Conservation (phyloP, 2,888 invertebrate genomes). For the Himalopsyche tibetana region DNA sequence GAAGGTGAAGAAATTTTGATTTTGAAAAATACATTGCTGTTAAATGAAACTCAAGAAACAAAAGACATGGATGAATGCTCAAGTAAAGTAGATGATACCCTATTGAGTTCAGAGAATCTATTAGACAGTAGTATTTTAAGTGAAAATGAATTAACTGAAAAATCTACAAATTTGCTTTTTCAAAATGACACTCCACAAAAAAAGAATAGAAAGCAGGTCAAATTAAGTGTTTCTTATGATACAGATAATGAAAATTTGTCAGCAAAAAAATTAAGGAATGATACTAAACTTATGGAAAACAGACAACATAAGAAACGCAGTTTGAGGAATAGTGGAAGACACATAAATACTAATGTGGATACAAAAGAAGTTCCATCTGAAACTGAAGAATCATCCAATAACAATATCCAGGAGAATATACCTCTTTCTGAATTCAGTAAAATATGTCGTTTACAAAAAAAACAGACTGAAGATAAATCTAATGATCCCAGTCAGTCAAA, state of each 20-base stretch:
- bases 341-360: not conserved
- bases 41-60: not conserved
- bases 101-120: not conserved
- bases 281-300: not conserved
- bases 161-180: not conserved
- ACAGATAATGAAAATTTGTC: constrained; percentile 3
- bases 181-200: not conserved
- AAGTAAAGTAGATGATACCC: not conserved
- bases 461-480: constrained; percentile 1
- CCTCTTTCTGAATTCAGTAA: constrained; percentile 49
- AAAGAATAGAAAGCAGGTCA: not conserved
- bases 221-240: not conserved
- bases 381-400: constrained; percentile 19
- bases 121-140: not conserved
- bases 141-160: not conserved
- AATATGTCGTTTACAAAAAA: constrained; percentile 24
- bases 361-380: not conserved
- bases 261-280: constrained; percentile 10
- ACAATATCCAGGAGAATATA: constrained; percentile 49
- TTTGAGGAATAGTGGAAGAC: constrained; percentile 10
- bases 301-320: constrained; percentile 7
- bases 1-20: not conserved
- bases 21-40: not conserved
- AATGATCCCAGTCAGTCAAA: not conserved
- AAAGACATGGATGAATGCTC: not conserved